Percentiles rank a stretch among this genome's conserved stretches.
These are phyloP conservation scores for Atherix ibis DNA, from an alignment of 2,888 invertebrate species.

Conservation along the genomic window DNA sequence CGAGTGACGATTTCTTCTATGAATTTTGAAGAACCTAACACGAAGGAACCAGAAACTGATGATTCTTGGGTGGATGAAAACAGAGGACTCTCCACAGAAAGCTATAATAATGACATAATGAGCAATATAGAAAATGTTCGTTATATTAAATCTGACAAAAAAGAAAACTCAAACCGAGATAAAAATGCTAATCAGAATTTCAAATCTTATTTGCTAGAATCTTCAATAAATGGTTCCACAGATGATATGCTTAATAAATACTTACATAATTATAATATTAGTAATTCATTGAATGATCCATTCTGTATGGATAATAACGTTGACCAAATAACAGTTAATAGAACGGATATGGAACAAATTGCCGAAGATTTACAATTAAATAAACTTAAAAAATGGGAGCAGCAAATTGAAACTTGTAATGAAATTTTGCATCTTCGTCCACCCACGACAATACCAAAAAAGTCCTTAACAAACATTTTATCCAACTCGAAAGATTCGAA, in stretches of 20 bases:
- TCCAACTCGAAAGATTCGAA: background rate
- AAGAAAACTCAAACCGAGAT: too few species aligned
- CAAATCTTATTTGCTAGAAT: too few species aligned
- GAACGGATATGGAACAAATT: background rate
- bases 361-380: slow-evolving; percentile 2
- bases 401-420: slow-evolving; percentile 7
- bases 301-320: background rate
- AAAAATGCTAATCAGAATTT: background rate
- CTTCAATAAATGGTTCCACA: too few species aligned
- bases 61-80: background rate
- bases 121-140: too few species aligned
- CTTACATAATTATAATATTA: background rate
- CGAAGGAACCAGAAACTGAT: too few species aligned
- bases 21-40: background rate
- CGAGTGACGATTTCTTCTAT: background rate
- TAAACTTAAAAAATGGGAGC: slow-evolving; percentile 6
- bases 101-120: too few species aligned
- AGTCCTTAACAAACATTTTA: background rate
- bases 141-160: too few species aligned
- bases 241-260: too few species aligned
- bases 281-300: background rate
- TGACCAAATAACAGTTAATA: background rate
- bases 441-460: background rate
- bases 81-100: too few species aligned
- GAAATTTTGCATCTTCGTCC: slow-evolving; percentile 1